Base-by-base conservation (phyloP, 2,888 invertebrate genomes). In the Mimachlamys varia region DNA sequence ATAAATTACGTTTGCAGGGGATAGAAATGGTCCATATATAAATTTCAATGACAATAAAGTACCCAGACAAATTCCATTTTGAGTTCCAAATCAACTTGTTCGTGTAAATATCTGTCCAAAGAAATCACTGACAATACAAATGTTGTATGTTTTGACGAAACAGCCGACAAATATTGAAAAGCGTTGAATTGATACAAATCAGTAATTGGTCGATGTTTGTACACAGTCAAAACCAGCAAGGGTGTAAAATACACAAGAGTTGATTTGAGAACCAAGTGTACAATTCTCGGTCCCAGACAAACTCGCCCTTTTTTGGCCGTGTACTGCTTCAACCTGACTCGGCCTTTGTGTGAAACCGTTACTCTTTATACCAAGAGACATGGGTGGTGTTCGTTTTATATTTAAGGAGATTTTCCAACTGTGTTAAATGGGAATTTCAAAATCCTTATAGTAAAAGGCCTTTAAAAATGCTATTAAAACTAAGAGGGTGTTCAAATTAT, bases 401-500 rank as follows among this genome's bases (percentile, higher is more conserved):
- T 27, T 27, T 76, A 27, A 76, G 76, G 76, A 76, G 76, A 76
- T 76, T 76, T 76, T 33, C 76, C 76, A 33, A 33, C 76, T 15
- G 33, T 76, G 76, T 76, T 44, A 76, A 76, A 76, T 76, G 76
- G 76, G 76, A 76, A 76, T 7, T 76, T 76, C 76, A 76, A 76
- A 76, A 76, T 76, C 76, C 27, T 76, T 76, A 76, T 76, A 76
- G 33, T 76, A 76, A 76, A 76, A 76, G 76, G 76, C 76, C 76
- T 76, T 76, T 76, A 76, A 76, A 76, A 76, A 76, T 76, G 76
- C 76, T 33, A 76, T 76, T 76, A 76, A 76, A 76, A 76, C 76
- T 76, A 76, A 76, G 76, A 76, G 76, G 76, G 76, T 76, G 76
- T 76, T 33, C 76, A 76, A 76, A 76, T 76, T 76, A 76, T 76